Evolutionary conservation across 2,888 invertebrate genomes (phyloP).

Genomic region (Allolobophora icterica): DNA sequence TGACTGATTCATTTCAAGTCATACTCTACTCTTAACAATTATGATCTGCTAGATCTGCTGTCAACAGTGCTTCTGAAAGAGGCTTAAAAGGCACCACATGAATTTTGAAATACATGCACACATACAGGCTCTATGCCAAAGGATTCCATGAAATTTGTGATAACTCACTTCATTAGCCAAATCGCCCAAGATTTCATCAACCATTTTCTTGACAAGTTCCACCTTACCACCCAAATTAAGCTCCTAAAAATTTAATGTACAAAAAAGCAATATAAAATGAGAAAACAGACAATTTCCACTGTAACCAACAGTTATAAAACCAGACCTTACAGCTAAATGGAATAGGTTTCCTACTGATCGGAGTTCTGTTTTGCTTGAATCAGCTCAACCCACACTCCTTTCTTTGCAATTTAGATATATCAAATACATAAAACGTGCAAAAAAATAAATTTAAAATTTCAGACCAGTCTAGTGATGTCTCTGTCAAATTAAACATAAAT

Average conservation of each 20-base stretch:
- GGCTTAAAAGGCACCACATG: neutral
- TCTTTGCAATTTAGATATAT: neutral
- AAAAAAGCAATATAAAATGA: neutral
- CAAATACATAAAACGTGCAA: neutral
- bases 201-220: neutral
- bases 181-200: constrained; percentile 25
- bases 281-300: neutral
- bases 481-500: neutral
- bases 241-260: neutral
- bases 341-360: neutral
- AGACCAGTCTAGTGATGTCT: neutral
- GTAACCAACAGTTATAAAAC: neutral
- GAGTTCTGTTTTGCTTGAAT: neutral
- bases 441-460: neutral
- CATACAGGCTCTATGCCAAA: neutral
- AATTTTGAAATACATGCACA: neutral
- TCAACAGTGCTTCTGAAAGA: too few species aligned
- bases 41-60: neutral
- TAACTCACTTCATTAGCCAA: constrained; percentile 8
- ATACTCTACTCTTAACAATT: too few species aligned
- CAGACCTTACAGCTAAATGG: neutral
- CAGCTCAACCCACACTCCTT: neutral
- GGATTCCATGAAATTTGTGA: neutral
- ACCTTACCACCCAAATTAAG: neutral
- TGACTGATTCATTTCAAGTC: too few species aligned